Percentiles rank a stretch among this genome's conserved stretches.
phyloP scores from a whole-genome alignment of 2,888 invertebrate genomes.

The Synergus itoensis region DNA sequence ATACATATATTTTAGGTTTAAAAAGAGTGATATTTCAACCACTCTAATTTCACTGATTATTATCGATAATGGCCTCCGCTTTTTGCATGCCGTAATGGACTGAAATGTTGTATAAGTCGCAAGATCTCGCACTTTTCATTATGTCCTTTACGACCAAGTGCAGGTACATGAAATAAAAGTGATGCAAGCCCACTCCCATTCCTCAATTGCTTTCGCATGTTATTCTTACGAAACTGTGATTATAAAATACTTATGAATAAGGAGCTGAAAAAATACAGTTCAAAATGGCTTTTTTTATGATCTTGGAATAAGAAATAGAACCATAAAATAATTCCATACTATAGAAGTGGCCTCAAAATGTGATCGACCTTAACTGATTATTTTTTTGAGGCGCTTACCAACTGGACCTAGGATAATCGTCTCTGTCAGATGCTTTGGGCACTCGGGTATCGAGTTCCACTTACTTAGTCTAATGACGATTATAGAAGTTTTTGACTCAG shows the following conservation, averaged over 20 bases:
- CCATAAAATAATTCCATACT: background rate
- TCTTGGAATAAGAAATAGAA: background rate
- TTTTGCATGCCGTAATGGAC: too few species aligned
- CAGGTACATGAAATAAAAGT: background rate
- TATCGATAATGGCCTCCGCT: too few species aligned
- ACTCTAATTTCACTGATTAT: too few species aligned
- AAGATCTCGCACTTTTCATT: background rate
- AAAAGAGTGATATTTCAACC: too few species aligned
- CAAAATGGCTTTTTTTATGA: background rate
- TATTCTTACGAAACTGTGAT: background rate
- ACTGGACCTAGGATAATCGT: background rate
- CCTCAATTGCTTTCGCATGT: background rate
- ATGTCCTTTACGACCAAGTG: background rate
- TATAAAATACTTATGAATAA: background rate
- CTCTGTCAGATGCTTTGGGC: slow-evolving; percentile 18
- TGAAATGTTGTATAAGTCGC: too few species aligned
- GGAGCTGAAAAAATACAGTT: background rate
- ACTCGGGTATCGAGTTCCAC: slow-evolving; percentile 39
- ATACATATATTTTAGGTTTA: too few species aligned
- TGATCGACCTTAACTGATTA: background rate
- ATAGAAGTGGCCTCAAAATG: background rate
- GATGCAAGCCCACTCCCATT: background rate
- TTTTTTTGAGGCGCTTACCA: background rate
- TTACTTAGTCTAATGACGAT: slow-evolving; percentile 42
- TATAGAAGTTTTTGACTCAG: slow-evolving; percentile 63